phyloP scores from a whole-genome alignment of 2,797 vertebrate species.

The Micrastur ruficollis region DNA sequence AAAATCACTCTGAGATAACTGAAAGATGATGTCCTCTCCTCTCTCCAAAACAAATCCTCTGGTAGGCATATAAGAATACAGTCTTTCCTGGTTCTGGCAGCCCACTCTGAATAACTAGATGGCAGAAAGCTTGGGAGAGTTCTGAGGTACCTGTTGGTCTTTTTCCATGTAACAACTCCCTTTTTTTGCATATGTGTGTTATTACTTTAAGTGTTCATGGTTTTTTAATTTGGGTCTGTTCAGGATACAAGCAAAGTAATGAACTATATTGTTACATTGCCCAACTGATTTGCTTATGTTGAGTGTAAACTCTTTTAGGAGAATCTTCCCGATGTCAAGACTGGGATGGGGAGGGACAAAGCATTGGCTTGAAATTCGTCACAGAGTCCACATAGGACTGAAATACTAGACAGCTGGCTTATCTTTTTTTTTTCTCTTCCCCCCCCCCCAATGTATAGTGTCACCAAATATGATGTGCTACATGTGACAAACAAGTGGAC shows the following conservation, averaged over 20 bases:
- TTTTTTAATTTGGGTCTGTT: background rate
- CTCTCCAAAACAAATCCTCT: background rate
- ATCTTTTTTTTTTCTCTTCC: background rate
- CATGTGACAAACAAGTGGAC: background rate
- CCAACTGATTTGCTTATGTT: background rate
- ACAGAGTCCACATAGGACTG: background rate
- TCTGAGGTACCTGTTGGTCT: background rate
- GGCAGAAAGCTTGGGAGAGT: background rate
- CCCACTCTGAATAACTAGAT: background rate
- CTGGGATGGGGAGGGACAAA: background rate
- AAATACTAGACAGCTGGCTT: background rate
- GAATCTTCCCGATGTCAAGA: background rate
- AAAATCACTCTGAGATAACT: background rate
- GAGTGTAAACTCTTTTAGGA: background rate
- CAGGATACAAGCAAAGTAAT: background rate
- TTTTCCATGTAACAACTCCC: background rate
- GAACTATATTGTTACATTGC: background rate
- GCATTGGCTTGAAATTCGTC: background rate
- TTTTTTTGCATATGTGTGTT: background rate
- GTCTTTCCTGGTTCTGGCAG: background rate
- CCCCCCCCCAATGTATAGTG: background rate
- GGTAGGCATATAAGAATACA: background rate
- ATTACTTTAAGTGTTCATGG: background rate
- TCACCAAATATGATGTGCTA: background rate
- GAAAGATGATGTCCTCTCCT: background rate